Base-by-base conservation (phyloP, 2,797 vertebrate genomes). In the Oophaga sylvatica region DNA sequence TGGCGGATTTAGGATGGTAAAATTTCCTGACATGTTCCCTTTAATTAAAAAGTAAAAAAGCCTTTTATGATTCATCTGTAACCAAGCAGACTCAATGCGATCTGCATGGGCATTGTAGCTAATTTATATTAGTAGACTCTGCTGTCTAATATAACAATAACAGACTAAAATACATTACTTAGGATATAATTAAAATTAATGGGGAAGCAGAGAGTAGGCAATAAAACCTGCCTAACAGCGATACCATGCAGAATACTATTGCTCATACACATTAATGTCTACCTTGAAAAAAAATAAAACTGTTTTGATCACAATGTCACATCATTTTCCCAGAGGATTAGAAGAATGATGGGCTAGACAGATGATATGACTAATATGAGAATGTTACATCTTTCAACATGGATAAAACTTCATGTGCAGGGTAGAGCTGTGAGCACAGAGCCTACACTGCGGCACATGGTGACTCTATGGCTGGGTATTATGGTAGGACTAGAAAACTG, bases 321-420 rank as follows among this genome's bases (percentile, higher is more conserved):
- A 15, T 26, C n/a, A 76, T 35, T 77, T 78, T 65, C 11, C 75
- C 73, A 85, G 83, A 22, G 35, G 83, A 85, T 85, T 85, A 85
- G 41, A 62, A 31, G 59, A 85, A 67, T 67, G 22, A 60, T 67
- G 22, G 73, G 83, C 11, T 65, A 45, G 41, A 65, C 59, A 77
- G 59, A 78, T 45, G 76, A 41, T 16, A 31, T 78, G 73, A 85
- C 56, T 62, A 84, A 76, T 76, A 62, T 62, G 45, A 75, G 31
- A 41, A 9, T 41, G 8, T 11, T 53, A 53, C 48, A 20, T 15
- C 57, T 59, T 59, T 59, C 57, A 59, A 59, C 63, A 65, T 65
- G 63, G 15, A 26, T 19, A 65, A 65, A 22, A 12, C 63, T 26
- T 65, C 22, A n/a, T 65, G n/a, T 8, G n/a, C 8, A 26, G 1